Evolutionary conservation across 1,140 invertebrate species (phyloP).

Genomic region (Eueides isabella): DNA sequence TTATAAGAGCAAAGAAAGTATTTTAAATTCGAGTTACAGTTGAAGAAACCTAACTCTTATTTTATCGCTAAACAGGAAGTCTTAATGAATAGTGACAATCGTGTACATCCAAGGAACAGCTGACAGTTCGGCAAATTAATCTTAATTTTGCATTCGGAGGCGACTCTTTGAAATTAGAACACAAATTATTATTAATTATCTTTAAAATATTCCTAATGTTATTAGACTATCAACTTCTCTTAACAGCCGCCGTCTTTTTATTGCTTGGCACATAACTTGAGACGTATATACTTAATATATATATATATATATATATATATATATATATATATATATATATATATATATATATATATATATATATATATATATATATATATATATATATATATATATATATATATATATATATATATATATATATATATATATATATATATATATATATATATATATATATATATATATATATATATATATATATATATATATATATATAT

Average conservation of each 20-base stretch:
- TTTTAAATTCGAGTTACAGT: neutral
- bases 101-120: neutral
- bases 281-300: neutral
- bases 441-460: too few species aligned
- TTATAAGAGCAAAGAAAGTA: neutral
- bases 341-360: too few species aligned
- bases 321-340: too few species aligned
- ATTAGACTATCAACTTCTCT: neutral
- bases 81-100: neutral
- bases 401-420: too few species aligned
- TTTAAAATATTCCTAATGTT: neutral
- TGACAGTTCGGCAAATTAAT: slow-evolving; percentile 8
- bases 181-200: slow-evolving; percentile 9
- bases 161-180: neutral
- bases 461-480: too few species aligned
- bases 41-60: neutral
- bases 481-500: too few species aligned
- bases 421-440: too few species aligned
- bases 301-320: too few species aligned
- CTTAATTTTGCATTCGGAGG: neutral
- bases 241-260: neutral
- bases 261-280: neutral
- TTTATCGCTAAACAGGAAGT: neutral
- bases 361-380: too few species aligned
- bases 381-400: too few species aligned